Percentiles rank a stretch among this genome's conserved stretches.
Evolutionary conservation across 2,888 invertebrate species (phyloP).

Genomic region (Ophion ventricosus): DNA sequence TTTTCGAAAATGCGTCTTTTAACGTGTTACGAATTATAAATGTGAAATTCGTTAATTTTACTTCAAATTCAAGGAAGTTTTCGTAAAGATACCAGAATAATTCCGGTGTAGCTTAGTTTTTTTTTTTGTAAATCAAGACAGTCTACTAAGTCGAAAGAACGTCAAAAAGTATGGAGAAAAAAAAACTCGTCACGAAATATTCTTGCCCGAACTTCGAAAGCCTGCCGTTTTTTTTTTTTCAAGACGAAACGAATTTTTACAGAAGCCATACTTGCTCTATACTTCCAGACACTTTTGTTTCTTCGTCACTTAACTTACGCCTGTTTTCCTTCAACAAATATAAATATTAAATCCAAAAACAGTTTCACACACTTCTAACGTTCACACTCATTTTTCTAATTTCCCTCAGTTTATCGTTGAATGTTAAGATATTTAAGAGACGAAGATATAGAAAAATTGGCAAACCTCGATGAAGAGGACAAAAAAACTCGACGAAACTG

Average conservation of each 20-base stretch:
- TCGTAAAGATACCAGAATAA: background rate
- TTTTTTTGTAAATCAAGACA: background rate
- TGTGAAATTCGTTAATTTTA: background rate
- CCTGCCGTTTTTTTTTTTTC: background rate
- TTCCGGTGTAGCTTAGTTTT: background rate
- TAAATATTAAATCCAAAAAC: slow-evolving; percentile 11
- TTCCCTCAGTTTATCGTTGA: slow-evolving; percentile 2
- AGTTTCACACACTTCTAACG: background rate
- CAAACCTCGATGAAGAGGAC: slow-evolving; percentile 4
- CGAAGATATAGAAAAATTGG: slow-evolving; percentile 12
- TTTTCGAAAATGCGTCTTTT: background rate
- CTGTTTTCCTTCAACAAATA: slow-evolving; percentile 17
- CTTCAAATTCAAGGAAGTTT: background rate
- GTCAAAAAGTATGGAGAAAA: background rate
- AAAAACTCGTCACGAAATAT: too few relatives aligned
- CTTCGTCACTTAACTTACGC: background rate
- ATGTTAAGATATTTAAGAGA: slow-evolving; percentile 6
- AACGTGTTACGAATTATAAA: background rate
- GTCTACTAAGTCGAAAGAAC: background rate
- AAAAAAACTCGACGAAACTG: slow-evolving; percentile 8
- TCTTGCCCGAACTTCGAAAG: background rate
- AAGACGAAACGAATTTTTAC: background rate
- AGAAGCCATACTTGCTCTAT: background rate
- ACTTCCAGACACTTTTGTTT: background rate
- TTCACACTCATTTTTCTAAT: background rate